Percentiles rank a stretch among this genome's conserved stretches.
phyloP scores from a whole-genome alignment of 2,888 invertebrate species.

The Acleris literana region DNA sequence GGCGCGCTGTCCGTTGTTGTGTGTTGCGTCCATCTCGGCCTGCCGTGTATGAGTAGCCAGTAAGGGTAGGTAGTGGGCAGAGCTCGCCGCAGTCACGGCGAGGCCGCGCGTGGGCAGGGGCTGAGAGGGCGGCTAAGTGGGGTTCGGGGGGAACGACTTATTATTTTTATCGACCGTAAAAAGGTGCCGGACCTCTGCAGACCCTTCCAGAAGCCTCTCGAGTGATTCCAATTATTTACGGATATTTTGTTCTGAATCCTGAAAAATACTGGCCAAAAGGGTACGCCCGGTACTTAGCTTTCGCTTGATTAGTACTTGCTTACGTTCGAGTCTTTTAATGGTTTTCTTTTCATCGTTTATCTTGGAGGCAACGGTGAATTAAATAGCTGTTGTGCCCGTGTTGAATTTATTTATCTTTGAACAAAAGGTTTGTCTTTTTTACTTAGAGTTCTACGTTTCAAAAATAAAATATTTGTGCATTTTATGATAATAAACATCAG shows the following conservation, averaged over 20 bases:
- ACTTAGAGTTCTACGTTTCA: not conserved
- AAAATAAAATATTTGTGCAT: too few species aligned
- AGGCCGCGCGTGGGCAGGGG: conserved; percentile 6
- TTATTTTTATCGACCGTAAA: conserved; percentile 82
- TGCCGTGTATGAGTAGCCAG: not conserved
- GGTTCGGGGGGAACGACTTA: conserved; percentile 62
- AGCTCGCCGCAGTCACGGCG: conserved; percentile 62
- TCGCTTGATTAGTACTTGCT: conserved; percentile 56
- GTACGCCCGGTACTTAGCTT: conserved; percentile 55
- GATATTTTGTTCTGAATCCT: conserved; percentile 74
- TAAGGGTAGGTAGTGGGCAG: conserved; percentile 46
- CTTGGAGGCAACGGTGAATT: conserved; percentile 34
- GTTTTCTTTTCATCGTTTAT: conserved; percentile 36
- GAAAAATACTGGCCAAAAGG: conserved; percentile 69
- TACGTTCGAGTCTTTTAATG: conserved; percentile 44
- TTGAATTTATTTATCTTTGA: conserved; percentile 21
- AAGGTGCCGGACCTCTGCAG: conserved; percentile 73
- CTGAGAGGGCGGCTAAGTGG: conserved; percentile 40
- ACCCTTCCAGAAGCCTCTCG: conserved; percentile 69
- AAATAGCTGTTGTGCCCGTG: conserved; percentile 25
- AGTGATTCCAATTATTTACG: conserved; percentile 77
- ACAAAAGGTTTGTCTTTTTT: not conserved
- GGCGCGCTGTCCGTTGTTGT: not conserved
- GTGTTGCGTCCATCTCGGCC: not conserved
- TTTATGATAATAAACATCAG: too few species aligned